These are phyloP conservation scores for Lepilemur ruficaudatus DNA, from an alignment of 2,797 vertebrate species.

Conservation along the genomic window DNA sequence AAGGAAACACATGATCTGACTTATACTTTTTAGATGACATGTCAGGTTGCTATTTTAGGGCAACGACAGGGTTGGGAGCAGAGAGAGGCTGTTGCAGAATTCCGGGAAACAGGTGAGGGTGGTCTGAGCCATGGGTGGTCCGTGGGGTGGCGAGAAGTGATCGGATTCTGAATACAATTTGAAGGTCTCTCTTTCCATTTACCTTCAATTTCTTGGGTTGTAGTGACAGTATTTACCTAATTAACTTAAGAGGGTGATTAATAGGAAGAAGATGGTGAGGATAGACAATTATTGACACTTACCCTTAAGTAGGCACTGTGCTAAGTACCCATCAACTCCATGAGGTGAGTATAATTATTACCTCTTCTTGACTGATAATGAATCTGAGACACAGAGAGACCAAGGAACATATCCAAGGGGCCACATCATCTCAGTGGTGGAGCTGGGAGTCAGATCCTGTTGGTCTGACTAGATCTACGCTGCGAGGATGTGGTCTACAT, in stretches of 20 bases:
- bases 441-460: background rate
- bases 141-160: background rate
- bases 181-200: background rate
- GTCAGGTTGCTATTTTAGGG: background rate
- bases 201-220: background rate
- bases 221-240: background rate
- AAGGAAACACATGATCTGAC: background rate
- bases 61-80: no score
- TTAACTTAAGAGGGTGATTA: constrained; percentile 20
- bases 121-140: background rate
- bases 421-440: no score
- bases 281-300: background rate
- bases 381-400: background rate
- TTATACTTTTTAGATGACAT: background rate
- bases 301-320: background rate
- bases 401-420: background rate
- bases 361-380: background rate
- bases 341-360: background rate
- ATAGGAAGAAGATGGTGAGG: background rate
- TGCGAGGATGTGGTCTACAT: fast-evolving
- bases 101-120: background rate
- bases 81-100: background rate
- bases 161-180: background rate
- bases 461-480: background rate
- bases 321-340: background rate